Conservation (phyloP, 92 coral and sea anemone genomes). For the Montipora capitata region DNA sequence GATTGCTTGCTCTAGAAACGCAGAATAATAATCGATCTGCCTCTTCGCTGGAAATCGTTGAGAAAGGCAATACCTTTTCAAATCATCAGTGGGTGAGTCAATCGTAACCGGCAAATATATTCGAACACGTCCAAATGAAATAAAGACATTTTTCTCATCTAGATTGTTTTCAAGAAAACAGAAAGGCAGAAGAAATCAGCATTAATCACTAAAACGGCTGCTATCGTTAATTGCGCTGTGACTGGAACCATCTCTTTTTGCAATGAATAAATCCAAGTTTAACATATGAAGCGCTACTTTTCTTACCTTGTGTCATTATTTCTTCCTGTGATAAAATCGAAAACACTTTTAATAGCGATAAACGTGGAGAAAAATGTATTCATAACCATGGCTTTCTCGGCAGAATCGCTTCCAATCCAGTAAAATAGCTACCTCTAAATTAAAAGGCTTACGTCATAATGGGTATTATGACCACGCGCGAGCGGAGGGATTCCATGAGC, state of each 20-base stretch:
- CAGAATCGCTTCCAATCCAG: neutral
- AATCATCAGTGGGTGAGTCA: too few species aligned
- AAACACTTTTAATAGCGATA: neutral
- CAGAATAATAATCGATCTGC: too few species aligned
- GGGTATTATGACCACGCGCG: neutral
- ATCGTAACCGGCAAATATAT: too few species aligned
- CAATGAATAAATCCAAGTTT: neutral
- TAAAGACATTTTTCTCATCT: too few species aligned
- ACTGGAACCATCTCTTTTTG: neutral
- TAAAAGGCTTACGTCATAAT: neutral
- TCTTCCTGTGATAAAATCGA: neutral
- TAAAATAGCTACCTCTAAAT: neutral
- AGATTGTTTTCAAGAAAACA: too few species aligned
- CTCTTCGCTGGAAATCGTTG: too few species aligned
- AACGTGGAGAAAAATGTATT: neutral
- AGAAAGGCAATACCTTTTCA: too few species aligned
- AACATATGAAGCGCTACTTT: neutral
- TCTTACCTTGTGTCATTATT: neutral
- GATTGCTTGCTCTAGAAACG: too few species aligned
- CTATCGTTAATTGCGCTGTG: too few species aligned
- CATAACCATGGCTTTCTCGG: neutral
- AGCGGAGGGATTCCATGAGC: neutral
- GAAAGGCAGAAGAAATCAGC: too few species aligned
- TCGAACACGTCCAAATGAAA: too few species aligned
- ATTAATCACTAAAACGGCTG: too few species aligned